A percentile compares a stretch with the other conserved stretches of the same genome.
Evolutionary conservation across 2,113 vertebrate species (phyloP).

Genomic region (Candoia aspera): DNA sequence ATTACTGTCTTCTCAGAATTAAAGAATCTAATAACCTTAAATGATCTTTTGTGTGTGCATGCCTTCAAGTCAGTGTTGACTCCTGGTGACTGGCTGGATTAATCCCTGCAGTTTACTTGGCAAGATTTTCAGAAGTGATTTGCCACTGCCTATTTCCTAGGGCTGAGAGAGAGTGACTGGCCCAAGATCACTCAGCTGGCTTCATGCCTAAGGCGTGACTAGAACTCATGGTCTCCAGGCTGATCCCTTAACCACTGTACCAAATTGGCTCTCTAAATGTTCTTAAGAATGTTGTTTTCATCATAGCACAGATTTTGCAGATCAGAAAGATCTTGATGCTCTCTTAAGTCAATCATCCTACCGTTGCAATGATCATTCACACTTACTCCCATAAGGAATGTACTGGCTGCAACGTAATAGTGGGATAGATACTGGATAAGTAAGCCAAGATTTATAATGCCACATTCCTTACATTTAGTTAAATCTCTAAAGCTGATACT

Average conservation of each 20-base stretch:
- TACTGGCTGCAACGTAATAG: neutral
- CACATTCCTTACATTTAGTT: neutral
- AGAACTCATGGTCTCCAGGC: neutral
- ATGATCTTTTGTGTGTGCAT: neutral
- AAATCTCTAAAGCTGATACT: neutral
- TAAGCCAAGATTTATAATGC: neutral
- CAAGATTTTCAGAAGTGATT: neutral
- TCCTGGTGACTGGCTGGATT: neutral
- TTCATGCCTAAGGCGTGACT: neutral
- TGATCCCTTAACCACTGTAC: neutral
- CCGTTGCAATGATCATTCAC: conserved; percentile 3
- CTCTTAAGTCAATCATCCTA: conserved; percentile 11
- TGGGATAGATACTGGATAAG: neutral
- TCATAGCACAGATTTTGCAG: neutral
- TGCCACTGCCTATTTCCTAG: neutral
- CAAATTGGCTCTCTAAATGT: neutral
- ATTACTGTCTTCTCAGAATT: conserved; percentile 3
- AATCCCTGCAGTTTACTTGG: neutral
- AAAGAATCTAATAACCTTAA: neutral
- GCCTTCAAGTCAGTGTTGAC: neutral
- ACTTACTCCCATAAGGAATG: conserved; percentile 22
- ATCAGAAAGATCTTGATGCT: neutral
- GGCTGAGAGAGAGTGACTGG: neutral
- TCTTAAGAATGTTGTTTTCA: neutral
- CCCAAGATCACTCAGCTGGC: neutral